Percentiles rank a stretch among this genome's conserved stretches.
Conservation (phyloP, 1,140 invertebrate species). For the Apocrypta bakeri region DNA sequence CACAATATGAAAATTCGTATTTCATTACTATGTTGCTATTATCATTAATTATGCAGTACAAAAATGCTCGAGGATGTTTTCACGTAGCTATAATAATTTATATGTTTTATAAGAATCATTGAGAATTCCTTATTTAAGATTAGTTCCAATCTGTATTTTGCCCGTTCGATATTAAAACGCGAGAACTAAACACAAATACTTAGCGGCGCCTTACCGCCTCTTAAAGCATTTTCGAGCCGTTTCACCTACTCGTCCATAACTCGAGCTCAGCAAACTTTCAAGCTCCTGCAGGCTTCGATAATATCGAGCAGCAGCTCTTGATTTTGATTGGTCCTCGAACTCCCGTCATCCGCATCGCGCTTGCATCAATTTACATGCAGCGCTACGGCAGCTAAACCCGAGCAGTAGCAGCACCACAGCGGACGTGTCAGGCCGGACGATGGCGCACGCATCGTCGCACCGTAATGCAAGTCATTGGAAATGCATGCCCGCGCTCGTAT, state of each 20-base stretch:
- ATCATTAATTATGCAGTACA: background rate
- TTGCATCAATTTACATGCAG: constrained; percentile 30
- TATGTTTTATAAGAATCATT: too few species aligned
- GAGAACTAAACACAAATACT: too few species aligned
- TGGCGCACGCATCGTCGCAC: constrained; percentile 29
- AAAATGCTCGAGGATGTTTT: too few species aligned
- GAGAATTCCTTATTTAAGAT: too few species aligned
- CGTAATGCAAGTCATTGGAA: constrained; percentile 44
- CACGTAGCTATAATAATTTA: too few species aligned
- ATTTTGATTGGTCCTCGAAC: constrained; percentile 16
- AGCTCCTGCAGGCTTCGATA: background rate
- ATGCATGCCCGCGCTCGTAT: constrained; percentile 18
- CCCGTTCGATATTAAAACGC: too few species aligned
- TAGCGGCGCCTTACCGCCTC: too few species aligned
- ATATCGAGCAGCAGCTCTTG: constrained; percentile 12
- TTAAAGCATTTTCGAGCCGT: too few species aligned
- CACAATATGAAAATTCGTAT: background rate
- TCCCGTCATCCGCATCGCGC: background rate
- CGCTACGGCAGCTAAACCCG: background rate
- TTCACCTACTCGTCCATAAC: too few species aligned
- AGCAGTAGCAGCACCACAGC: background rate
- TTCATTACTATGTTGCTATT: background rate
- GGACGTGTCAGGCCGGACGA: constrained; percentile 19
- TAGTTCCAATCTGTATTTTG: too few species aligned
- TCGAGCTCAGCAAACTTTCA: too few species aligned